Percentiles rank a stretch among this genome's conserved stretches.
phyloP scores from a whole-genome alignment of 2,888 invertebrate genomes.

The Coelopa pilipes region DNA sequence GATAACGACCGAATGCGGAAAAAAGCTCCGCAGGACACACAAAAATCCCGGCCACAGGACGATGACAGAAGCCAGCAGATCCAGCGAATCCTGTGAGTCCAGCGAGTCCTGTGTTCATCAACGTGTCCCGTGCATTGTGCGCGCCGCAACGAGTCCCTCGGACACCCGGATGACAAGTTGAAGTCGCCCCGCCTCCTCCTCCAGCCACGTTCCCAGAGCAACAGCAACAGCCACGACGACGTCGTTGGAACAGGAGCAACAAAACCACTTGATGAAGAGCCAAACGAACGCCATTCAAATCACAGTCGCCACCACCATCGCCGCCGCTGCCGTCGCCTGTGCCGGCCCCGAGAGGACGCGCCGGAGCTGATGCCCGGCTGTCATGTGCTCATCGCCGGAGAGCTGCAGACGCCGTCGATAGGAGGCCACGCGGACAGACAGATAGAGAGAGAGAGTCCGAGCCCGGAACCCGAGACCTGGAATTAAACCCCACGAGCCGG shows the following conservation, averaged over 20 bases:
- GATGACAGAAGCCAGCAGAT: constrained; percentile 13
- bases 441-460: neutral
- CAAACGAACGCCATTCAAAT: constrained; percentile 16
- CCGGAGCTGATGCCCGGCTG: constrained; percentile 5
- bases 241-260: neutral
- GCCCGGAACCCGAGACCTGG: constrained; percentile 8
- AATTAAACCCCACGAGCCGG: constrained; percentile 2
- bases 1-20: neutral
- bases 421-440: constrained; percentile 5
- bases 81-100: neutral
- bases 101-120: constrained; percentile 21
- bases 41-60: neutral
- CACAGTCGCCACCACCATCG: neutral
- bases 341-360: neutral
- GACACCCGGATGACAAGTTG: constrained; percentile 9
- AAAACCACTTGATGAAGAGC: constrained; percentile 7
- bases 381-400: constrained; percentile 18
- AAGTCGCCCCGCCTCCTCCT: neutral
- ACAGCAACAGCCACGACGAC: neutral
- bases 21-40: constrained; percentile 8
- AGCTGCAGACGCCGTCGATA: neutral
- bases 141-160: neutral
- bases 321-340: neutral
- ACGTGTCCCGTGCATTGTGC: constrained; percentile 9
- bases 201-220: neutral